Base-by-base conservation (phyloP, 1,140 invertebrate genomes). In the Drosophila prosaltans region DNA sequence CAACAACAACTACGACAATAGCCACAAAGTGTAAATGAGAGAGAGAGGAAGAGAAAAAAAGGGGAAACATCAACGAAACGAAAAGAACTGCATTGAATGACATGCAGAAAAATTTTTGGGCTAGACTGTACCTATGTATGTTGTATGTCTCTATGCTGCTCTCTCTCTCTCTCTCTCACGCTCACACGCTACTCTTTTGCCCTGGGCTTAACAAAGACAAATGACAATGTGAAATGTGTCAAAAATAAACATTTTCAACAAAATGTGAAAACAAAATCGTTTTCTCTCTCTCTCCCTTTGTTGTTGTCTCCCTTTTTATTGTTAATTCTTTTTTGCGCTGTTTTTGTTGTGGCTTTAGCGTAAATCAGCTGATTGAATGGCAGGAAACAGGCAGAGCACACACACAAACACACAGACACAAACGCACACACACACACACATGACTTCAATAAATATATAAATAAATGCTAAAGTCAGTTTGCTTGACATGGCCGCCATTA, bases 401-500 rank as follows among this genome's bases (percentile, higher is more conserved):
- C 45, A 45, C 43, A 45, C 39, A 71, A 40, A 71, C 51, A 72
- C 69, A 26, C 36, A 30, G 30, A 65, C 30, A 45, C 73, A 75
- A 40, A 75, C 57, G 61, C 63, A 41, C 32, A 75, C 63, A 67
- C 55, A 51, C 32, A 54, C 40, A n/a, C 62, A 76, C 72, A 77
- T 72, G 62, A 61, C 10, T 63, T 64, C 73, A 78, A 82, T 82
- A 86, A 85, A 85, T 85, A 85, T 79, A 85, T 86, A 88, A 88
- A 86, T 82, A 88, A 88, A 86, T 82, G 83, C 75, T 76, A 86
- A 86, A 86, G 75, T 86, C 80, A 82, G 74, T 75, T 51, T 79
- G 64, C 55, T 69, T 80, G 81, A 80, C 80, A 74, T 65, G 58
- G 45, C 39, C 67, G 43, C 16, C 43, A n/a, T 39, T 9, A 55